Evolutionary conservation across 2,797 vertebrate species (phyloP).

Genomic region (Pseudotriccus pelzelni): DNA sequence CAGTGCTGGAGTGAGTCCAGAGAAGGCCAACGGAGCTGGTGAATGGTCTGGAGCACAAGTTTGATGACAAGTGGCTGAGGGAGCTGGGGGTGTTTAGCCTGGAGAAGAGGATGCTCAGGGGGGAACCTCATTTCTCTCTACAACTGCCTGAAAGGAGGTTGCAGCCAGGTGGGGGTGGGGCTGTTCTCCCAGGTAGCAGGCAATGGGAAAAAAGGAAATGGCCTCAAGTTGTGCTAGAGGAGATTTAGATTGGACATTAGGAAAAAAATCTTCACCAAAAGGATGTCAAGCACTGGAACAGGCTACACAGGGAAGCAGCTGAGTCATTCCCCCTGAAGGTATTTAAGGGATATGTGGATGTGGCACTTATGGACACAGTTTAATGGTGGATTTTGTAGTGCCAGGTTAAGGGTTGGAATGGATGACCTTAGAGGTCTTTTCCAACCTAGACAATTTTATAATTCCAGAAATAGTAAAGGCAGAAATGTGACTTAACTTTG

Average conservation of each 20-base stretch:
- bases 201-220: neutral
- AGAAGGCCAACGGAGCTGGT: neutral
- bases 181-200: neutral
- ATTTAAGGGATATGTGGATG: neutral
- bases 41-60: neutral
- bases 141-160: neutral
- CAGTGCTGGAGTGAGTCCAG: neutral
- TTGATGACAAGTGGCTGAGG: neutral
- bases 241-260: neutral
- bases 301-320: neutral
- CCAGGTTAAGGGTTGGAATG: neutral
- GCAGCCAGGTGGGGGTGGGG: fast-evolving
- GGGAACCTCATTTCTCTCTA: neutral
- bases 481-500: neutral
- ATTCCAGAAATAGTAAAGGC: neutral
- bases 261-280: neutral
- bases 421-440: neutral
- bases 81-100: neutral
- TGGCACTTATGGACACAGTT: neutral
- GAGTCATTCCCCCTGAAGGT: neutral
- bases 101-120: neutral
- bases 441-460: neutral
- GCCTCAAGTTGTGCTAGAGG: neutral
- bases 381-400: neutral
- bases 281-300: neutral